A percentile compares a stretch with the other conserved stretches of the same genome.
phyloP scores from a whole-genome alignment of 2,797 vertebrate species.

The Enteromius afrohamiltoni region DNA sequence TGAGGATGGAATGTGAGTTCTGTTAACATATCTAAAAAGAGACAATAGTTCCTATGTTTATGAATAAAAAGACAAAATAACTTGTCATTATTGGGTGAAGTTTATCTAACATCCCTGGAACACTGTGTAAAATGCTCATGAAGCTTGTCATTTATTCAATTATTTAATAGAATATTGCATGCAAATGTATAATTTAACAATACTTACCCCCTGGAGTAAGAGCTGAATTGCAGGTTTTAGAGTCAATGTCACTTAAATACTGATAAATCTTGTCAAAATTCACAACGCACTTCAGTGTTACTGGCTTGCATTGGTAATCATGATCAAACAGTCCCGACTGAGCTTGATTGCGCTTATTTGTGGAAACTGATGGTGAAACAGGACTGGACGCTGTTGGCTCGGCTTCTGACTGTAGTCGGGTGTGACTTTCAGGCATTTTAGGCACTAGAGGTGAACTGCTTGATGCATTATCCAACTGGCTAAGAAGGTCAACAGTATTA shows the following conservation, averaged over 20 bases:
- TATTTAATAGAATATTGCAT: slow-evolving; percentile 25
- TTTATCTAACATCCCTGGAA: background rate
- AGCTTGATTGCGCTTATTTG: background rate
- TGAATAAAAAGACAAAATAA: too few relatives aligned
- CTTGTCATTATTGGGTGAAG: too few relatives aligned
- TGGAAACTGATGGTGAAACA: background rate
- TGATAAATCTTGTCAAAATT: slow-evolving; percentile 78
- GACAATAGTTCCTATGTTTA: background rate
- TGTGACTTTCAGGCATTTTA: background rate
- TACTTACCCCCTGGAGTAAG: slow-evolving; percentile 78
- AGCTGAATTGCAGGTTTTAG: slow-evolving; percentile 16
- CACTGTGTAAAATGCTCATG: background rate
- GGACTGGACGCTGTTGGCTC: background rate
- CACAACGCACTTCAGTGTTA: slow-evolving; percentile 55
- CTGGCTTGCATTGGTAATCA: background rate
- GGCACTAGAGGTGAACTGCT: background rate
- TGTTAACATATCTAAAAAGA: background rate
- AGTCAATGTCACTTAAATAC: slow-evolving; percentile 64
- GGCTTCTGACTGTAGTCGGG: slow-evolving; percentile 1
- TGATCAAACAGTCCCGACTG: slow-evolving; percentile 18
- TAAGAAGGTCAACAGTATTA: background rate
- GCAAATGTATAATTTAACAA: background rate
- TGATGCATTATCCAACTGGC: background rate
- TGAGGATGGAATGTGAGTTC: slow-evolving; percentile 44
- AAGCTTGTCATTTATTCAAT: background rate